Conservation (phyloP, 1,140 invertebrate genomes). For the Xylocopa sonorina region DNA sequence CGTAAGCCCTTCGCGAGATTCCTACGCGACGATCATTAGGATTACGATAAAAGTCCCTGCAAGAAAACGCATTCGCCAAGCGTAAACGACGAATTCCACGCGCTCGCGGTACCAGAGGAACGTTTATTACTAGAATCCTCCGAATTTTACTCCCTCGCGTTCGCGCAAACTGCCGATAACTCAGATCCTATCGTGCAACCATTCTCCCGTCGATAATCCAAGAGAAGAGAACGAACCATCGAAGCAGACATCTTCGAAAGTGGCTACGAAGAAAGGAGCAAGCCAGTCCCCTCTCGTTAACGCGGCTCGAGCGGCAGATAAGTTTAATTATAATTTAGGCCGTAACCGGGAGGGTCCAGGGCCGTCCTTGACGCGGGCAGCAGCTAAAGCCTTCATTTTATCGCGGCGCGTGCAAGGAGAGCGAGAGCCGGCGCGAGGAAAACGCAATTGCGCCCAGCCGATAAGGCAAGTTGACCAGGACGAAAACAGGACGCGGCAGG, state of each 20-base stretch:
- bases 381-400: slow-evolving; percentile 29
- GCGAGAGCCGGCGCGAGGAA: not conserved
- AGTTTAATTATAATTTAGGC: slow-evolving; percentile 39
- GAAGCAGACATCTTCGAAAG: not conserved
- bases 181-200: not conserved
- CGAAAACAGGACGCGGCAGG: slow-evolving; percentile 43
- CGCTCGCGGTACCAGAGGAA: not conserved
- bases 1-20: too few relatives aligned
- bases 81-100: not conserved
- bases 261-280: too few relatives aligned
- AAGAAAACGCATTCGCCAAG: too few relatives aligned
- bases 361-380: not conserved
- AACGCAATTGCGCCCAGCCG: slow-evolving; percentile 4
- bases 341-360: not conserved
- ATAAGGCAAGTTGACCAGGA: slow-evolving; percentile 38
- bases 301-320: slow-evolving; percentile 1
- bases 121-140: not conserved
- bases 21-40: too few relatives aligned
- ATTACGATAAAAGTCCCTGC: too few relatives aligned
- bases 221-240: not conserved
- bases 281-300: not conserved
- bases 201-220: not conserved
- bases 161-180: not conserved
- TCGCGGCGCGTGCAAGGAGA: slow-evolving; percentile 25
- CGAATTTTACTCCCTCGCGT: not conserved